These are phyloP conservation scores for Heterocephalus glaber DNA, from an alignment of 2,113 vertebrate species.

Conservation along the genomic window DNA sequence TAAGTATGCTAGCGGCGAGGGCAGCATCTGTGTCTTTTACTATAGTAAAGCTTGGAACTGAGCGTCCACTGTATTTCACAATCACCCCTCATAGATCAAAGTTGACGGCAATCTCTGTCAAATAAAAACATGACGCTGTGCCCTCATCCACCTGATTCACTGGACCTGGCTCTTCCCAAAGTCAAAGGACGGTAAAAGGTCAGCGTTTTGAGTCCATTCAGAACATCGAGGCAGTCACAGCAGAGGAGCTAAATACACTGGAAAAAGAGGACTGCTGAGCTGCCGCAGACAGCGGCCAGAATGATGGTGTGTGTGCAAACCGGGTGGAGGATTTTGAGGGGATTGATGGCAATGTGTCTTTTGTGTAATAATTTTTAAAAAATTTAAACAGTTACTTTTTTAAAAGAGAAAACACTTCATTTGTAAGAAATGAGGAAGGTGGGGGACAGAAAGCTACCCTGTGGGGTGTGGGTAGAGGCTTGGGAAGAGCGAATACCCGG, in stretches of 20 bases:
- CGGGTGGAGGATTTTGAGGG: neutral
- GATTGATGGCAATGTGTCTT: neutral
- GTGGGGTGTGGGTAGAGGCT: neutral
- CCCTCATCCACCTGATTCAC: neutral
- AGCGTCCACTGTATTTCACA: neutral
- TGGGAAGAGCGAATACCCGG: neutral
- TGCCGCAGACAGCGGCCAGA: neutral
- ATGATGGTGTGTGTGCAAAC: neutral
- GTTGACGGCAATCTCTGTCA: neutral
- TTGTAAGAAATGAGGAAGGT: neutral
- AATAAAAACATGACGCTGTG: neutral
- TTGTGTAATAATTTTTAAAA: neutral
- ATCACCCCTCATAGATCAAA: neutral
- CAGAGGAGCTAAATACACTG: neutral
- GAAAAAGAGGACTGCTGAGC: neutral
- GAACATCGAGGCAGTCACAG: neutral
- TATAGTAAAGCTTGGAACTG: neutral
- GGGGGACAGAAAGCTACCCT: neutral
- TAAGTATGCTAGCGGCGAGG: neutral
- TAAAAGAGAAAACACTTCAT: neutral
- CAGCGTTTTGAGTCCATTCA: neutral
- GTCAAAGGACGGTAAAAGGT: neutral
- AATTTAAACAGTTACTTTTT: neutral
- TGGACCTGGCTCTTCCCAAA: neutral
- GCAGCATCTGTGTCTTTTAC: neutral